Evolutionary conservation across 2,888 invertebrate species (phyloP).

Genomic region (Dione juno): DNA sequence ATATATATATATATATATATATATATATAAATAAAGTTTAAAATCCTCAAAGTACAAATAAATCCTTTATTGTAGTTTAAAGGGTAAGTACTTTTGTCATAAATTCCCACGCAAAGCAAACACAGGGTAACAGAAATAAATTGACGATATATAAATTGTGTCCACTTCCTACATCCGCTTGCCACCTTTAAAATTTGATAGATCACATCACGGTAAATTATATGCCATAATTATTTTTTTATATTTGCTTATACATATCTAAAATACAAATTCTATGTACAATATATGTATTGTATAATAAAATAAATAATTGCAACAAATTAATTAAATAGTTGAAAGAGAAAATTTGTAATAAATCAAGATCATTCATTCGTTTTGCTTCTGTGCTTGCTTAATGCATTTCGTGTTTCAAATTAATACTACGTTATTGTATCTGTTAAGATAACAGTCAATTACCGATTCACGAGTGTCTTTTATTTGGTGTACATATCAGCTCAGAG

Average conservation of each 20-base stretch:
- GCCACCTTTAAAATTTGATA: constrained; percentile 23
- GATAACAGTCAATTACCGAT: constrained; percentile 45
- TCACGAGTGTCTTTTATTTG: constrained; percentile 41
- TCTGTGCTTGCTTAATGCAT: constrained; percentile 34
- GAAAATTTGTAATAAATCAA: constrained; percentile 19
- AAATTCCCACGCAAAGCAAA: constrained; percentile 63
- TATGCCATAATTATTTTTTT: neutral
- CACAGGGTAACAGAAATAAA: constrained; percentile 47
- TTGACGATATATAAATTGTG: constrained; percentile 44
- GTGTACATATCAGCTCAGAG: constrained; percentile 41
- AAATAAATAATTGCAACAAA: neutral
- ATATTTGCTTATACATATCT: no score
- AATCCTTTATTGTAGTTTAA: constrained; percentile 44
- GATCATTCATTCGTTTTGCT: constrained; percentile 5
- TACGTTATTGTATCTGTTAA: constrained; percentile 40
- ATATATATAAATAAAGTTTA: neutral
- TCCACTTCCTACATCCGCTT: constrained; percentile 49
- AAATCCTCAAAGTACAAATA: constrained; percentile 6
- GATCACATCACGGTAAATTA: constrained; percentile 8
- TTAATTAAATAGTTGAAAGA: neutral
- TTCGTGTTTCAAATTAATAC: constrained; percentile 37
- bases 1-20: no score
- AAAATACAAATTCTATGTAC: no score
- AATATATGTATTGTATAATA: neutral
- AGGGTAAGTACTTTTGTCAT: constrained; percentile 58